These are phyloP conservation scores for Drosophila paracracens DNA, from an alignment of 2,888 invertebrate species.

Conservation along the genomic window DNA sequence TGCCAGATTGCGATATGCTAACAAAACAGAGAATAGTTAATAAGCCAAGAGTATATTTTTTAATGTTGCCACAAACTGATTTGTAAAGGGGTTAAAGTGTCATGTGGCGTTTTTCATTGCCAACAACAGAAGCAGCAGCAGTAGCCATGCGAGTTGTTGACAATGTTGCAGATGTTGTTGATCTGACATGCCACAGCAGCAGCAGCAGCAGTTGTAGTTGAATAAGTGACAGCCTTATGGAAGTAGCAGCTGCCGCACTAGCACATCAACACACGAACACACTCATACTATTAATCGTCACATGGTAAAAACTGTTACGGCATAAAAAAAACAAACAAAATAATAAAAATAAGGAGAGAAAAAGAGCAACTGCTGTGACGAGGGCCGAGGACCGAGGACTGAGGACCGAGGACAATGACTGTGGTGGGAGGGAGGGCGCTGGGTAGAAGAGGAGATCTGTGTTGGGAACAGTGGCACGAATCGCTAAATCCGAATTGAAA, in stretches of 20 bases:
- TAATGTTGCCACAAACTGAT: constrained; percentile 17
- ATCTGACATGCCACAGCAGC: constrained; percentile 36
- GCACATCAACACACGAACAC: constrained; percentile 16
- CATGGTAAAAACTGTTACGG: constrained; percentile 41
- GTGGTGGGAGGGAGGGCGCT: not conserved
- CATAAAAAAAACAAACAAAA: constrained; percentile 23
- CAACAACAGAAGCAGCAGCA: constrained; percentile 7
- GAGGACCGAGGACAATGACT: constrained; percentile 13
- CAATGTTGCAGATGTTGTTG: constrained; percentile 59
- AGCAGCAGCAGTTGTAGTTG: constrained; percentile 25
- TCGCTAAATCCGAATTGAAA: constrained; percentile 73
- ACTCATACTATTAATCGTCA: constrained; percentile 40
- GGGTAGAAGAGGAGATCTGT: constrained; percentile 2
- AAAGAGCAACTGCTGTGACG: constrained; percentile 51
- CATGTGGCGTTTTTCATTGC: constrained; percentile 21
- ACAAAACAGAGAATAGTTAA: not conserved
- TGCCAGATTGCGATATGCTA: not conserved
- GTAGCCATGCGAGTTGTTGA: constrained; percentile 38
- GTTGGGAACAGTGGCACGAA: constrained; percentile 48
- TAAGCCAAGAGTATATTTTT: not conserved
- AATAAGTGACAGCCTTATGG: constrained; percentile 31
- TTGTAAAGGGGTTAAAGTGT: constrained; percentile 31
- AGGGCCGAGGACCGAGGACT: constrained; percentile 14
- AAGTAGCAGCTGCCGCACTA: constrained; percentile 36
- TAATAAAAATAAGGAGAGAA: not conserved